Conservation (phyloP, 2,888 invertebrate species). For the Caenorhabditis sp. region DNA sequence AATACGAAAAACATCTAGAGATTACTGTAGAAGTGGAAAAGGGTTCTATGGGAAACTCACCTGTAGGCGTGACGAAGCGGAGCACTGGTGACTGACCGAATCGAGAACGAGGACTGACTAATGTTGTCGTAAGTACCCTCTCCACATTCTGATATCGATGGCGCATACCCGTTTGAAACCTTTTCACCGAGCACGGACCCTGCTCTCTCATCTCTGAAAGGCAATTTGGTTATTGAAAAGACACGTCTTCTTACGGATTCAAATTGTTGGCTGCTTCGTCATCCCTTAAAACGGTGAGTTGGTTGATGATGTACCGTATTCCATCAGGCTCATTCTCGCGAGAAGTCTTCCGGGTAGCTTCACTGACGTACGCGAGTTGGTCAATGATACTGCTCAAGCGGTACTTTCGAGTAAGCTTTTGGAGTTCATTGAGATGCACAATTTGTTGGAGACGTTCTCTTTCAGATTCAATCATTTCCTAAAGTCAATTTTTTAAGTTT, state of each 20-base stretch:
- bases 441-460: slow-evolving; percentile 75
- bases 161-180: slow-evolving; percentile 62
- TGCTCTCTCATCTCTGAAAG: slow-evolving; percentile 66
- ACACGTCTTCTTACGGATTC: slow-evolving; percentile 27
- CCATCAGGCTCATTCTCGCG: slow-evolving; percentile 65
- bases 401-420: slow-evolving; percentile 78
- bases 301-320: slow-evolving; percentile 72
- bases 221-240: background rate
- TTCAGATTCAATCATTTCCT: slow-evolving; percentile 73
- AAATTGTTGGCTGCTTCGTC: slow-evolving; percentile 69
- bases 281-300: slow-evolving; percentile 71
- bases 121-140: slow-evolving; percentile 72
- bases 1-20: background rate
- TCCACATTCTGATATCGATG: slow-evolving; percentile 64
- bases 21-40: slow-evolving; percentile 3
- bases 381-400: slow-evolving; percentile 78
- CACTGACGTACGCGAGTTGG: slow-evolving; percentile 71
- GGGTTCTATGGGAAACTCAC: slow-evolving; percentile 17
- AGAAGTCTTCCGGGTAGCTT: slow-evolving; percentile 58
- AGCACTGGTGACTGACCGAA: slow-evolving; percentile 67
- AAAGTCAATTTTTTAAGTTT: too few relatives aligned
- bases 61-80: slow-evolving; percentile 60
- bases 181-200: slow-evolving; percentile 61
- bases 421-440: slow-evolving; percentile 77
- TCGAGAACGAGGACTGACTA: slow-evolving; percentile 73